Evolutionary conservation across 2,888 invertebrate species (phyloP).

Genomic region (Troilus luridus): DNA sequence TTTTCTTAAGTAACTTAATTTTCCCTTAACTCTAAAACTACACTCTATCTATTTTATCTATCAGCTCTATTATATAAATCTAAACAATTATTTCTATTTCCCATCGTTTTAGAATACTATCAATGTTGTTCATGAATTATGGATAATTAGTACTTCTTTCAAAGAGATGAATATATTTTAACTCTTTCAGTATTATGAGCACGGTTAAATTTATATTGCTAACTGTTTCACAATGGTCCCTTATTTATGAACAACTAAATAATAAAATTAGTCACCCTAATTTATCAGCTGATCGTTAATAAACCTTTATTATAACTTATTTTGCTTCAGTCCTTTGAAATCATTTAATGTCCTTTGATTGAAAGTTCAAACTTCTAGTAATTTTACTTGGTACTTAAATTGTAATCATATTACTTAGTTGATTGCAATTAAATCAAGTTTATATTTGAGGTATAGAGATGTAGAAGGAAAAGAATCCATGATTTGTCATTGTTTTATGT

Average conservation of each 20-base stretch:
- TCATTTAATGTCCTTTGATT: neutral
- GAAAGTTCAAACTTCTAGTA: neutral
- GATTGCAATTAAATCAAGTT: no score
- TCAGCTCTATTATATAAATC: neutral
- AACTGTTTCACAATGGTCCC: neutral
- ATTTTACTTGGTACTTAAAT: neutral
- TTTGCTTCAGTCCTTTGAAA: neutral
- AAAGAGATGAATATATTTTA: neutral
- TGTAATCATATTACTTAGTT: neutral
- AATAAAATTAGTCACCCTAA: neutral
- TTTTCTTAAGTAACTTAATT: neutral
- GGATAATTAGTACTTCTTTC: neutral
- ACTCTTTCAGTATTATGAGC: neutral
- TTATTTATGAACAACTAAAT: neutral
- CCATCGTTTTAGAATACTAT: neutral
- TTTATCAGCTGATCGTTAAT: neutral
- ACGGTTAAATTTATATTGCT: neutral
- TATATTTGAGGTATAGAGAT: neutral
- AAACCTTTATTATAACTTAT: neutral
- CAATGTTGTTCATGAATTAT: neutral
- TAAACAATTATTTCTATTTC: neutral
- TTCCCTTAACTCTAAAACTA: neutral
- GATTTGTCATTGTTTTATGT: no score
- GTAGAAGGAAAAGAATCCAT: no score
- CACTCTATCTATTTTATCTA: neutral